Conservation (phyloP, 2,797 vertebrate species). For the Acanthurus lineatus region DNA sequence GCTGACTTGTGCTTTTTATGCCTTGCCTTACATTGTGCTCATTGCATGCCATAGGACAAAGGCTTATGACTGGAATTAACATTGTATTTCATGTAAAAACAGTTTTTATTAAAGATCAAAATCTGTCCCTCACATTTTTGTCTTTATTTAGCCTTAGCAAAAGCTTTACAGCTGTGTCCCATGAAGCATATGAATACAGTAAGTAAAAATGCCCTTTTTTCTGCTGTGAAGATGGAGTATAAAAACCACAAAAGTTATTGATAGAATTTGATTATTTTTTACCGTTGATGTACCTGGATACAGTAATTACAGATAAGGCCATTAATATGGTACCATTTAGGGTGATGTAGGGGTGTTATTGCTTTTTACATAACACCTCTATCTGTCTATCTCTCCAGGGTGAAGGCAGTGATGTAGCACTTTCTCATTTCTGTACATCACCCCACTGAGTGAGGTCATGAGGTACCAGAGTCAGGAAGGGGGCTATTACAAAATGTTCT, state of each 20-base stretch:
- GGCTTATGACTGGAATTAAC: conserved; percentile 39
- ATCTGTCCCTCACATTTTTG: conserved; percentile 6
- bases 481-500: conserved; percentile 24
- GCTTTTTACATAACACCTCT: not conserved
- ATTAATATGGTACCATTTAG: not conserved
- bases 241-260: not conserved
- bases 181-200: not conserved
- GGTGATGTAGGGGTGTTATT: conserved; percentile 3
- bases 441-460: conserved; percentile 18
- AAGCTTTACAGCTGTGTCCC: not conserved
- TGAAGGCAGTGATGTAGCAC: conserved; percentile 8
- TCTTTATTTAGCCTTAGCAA: not conserved
- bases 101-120: conserved; percentile 69
- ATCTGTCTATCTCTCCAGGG: conserved; percentile 19
- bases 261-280: not conserved
- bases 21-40: conserved; percentile 65
- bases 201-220: not conserved
- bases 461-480: conserved; percentile 8
- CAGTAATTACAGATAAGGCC: not conserved
- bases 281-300: not conserved
- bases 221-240: not conserved
- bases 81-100: conserved; percentile 54
- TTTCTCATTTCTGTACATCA: not conserved
- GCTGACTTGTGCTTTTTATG: conserved; percentile 56
- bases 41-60: conserved; percentile 55